These are phyloP conservation scores for Hozukius guyotensis DNA, from an alignment of 2,797 vertebrate species.

Conservation along the genomic window DNA sequence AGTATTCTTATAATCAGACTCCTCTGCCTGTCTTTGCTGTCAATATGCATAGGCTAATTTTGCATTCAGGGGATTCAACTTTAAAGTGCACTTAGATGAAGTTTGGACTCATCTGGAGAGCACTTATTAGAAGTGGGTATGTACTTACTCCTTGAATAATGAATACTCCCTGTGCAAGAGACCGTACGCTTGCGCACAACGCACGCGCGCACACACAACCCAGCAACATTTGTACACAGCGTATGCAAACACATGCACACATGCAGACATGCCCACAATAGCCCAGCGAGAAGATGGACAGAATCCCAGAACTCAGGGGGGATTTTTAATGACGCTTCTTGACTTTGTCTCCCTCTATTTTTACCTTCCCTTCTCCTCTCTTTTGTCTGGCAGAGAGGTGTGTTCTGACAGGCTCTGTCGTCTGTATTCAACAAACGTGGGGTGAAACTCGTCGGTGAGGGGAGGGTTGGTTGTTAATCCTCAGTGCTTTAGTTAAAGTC, in stretches of 20 bases:
- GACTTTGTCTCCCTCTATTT: slow-evolving; percentile 41
- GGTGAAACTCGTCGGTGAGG: slow-evolving; percentile 29
- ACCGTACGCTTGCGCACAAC: not conserved
- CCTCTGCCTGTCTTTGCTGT: not conserved
- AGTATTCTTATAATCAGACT: slow-evolving; percentile 3
- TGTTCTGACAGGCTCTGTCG: slow-evolving; percentile 30
- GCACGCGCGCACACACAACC: not conserved
- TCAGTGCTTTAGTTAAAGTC: slow-evolving; percentile 44
- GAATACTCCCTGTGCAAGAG: slow-evolving; percentile 25
- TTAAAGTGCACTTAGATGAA: slow-evolving; percentile 60
- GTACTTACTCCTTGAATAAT: slow-evolving; percentile 60
- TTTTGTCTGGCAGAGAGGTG: slow-evolving; percentile 46
- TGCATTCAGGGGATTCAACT: slow-evolving; percentile 40
- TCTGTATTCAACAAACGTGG: slow-evolving; percentile 33
- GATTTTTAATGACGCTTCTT: slow-evolving; percentile 44
- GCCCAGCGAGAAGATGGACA: slow-evolving; percentile 25
- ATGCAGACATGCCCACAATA: slow-evolving; percentile 4
- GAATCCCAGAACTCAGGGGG: slow-evolving; percentile 9
- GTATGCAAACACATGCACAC: slow-evolving; percentile 1
- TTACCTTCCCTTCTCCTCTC: slow-evolving; percentile 4
- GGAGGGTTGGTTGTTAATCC: slow-evolving; percentile 49
- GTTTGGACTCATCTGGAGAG: slow-evolving; percentile 58
- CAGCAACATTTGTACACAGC: not conserved
- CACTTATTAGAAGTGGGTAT: slow-evolving; percentile 63
- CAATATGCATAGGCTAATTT: slow-evolving; percentile 21